These are phyloP conservation scores for Ischnus inquisitorius DNA, from an alignment of 2,888 invertebrate genomes.

Conservation along the genomic window DNA sequence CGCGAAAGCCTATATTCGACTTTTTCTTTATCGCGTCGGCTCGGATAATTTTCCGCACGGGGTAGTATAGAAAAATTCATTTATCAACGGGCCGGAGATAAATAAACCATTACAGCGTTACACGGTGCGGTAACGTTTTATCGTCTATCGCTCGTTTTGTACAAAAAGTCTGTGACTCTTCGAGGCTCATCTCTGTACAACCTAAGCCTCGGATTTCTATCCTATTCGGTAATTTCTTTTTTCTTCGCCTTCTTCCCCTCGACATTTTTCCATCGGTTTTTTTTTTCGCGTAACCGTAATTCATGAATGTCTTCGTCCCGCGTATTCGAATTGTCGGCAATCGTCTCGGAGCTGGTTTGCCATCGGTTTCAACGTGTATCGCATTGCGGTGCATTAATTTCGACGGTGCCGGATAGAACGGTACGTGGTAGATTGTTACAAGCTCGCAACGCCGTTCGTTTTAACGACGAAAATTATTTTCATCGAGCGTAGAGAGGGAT, in stretches of 20 bases:
- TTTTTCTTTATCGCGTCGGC: too few species aligned
- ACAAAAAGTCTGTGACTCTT: constrained; percentile 41
- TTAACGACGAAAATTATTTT: constrained; percentile 62
- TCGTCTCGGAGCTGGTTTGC: not conserved
- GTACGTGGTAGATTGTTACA: constrained; percentile 38
- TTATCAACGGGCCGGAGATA: constrained; percentile 42
- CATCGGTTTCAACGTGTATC: constrained; percentile 34
- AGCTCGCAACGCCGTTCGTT: constrained; percentile 47
- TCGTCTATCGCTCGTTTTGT: constrained; percentile 24
- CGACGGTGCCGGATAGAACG: constrained; percentile 34
- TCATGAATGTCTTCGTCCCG: not conserved
- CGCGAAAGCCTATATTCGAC: too few species aligned
- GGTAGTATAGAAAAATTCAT: too few species aligned
- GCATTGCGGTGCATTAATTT: constrained; percentile 56
- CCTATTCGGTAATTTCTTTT: not conserved
- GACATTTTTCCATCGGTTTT: not conserved
- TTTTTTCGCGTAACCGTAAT: constrained; percentile 20
- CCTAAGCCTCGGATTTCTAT: constrained; percentile 1
- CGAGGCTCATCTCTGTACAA: constrained; percentile 36
- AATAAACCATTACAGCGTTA: constrained; percentile 48
- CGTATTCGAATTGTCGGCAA: not conserved
- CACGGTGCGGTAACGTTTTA: constrained; percentile 20
- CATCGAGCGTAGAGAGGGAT: not conserved
- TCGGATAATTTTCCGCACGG: too few species aligned
- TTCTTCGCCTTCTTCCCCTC: not conserved